These are phyloP conservation scores for Ectemnius lituratus DNA, from an alignment of 2,888 invertebrate genomes.

Conservation along the genomic window DNA sequence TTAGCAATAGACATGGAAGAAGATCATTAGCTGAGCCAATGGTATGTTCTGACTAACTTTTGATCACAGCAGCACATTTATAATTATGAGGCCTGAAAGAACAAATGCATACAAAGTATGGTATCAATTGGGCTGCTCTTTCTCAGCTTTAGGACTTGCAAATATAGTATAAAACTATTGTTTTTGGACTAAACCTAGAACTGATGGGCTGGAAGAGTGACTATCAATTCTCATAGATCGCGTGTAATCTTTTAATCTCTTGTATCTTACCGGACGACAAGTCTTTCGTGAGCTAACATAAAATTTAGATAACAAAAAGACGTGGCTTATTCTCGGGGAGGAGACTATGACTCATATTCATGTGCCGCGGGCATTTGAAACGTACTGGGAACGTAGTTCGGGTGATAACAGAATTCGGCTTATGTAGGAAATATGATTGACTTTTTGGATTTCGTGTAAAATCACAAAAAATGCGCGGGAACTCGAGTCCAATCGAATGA, in stretches of 20 bases:
- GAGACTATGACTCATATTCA: constrained; percentile 22
- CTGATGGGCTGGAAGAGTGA: not conserved
- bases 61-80: not conserved
- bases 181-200: too few species aligned
- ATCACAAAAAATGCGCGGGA: too few species aligned
- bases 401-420: not conserved
- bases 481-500: too few species aligned
- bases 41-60: constrained; percentile 51
- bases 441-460: too few species aligned
- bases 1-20: constrained; percentile 61
- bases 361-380: not conserved
- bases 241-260: constrained; percentile 21
- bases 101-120: not conserved
- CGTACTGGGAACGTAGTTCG: not conserved
- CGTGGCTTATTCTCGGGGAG: not conserved
- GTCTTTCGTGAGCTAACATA: constrained; percentile 17
- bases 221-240: constrained; percentile 9
- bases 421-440: too few species aligned
- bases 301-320: constrained; percentile 12
- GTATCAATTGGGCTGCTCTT: too few species aligned
- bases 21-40: constrained; percentile 66
- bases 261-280: constrained; percentile 11
- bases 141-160: too few species aligned
- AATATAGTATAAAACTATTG: too few species aligned
- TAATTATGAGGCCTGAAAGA: not conserved